Conservation (phyloP, 2,888 invertebrate species). For the Callosobruchus maculatus region DNA sequence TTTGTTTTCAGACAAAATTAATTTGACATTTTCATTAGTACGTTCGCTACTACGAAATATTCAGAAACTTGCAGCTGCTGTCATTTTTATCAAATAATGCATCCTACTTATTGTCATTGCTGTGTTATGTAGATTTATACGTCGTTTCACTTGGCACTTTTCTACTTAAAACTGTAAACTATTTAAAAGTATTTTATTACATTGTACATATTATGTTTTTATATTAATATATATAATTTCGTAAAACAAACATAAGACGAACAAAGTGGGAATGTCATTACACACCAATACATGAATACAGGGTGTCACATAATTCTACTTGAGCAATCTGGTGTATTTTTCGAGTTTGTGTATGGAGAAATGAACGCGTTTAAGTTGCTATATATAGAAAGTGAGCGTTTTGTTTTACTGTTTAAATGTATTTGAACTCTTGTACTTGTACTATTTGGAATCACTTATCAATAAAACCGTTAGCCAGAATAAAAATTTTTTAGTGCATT, state of each 20-base stretch:
- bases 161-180: constrained; percentile 33
- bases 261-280: constrained; percentile 21
- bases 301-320: neutral
- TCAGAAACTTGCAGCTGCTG: neutral
- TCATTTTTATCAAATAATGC: neutral
- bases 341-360: too few relatives aligned
- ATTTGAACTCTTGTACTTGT: too few relatives aligned
- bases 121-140: constrained; percentile 28
- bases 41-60: too few relatives aligned
- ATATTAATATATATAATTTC: constrained; percentile 19
- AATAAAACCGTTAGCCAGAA: too few relatives aligned
- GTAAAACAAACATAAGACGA: constrained; percentile 7
- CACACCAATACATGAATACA: neutral
- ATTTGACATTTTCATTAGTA: too few relatives aligned
- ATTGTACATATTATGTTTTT: constrained; percentile 36
- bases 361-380: too few relatives aligned
- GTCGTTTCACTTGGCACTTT: constrained; percentile 37
- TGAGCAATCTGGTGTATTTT: neutral
- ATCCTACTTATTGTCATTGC: constrained; percentile 13
- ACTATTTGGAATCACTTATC: too few relatives aligned
- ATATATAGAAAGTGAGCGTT: too few relatives aligned
- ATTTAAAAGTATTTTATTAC: constrained; percentile 23
- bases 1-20: too few relatives aligned
- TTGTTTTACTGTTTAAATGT: too few relatives aligned
- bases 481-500: too few relatives aligned